Evolutionary conservation across 2,888 invertebrate genomes (phyloP).

Genomic region (Onthophagus sagittarius): DNA sequence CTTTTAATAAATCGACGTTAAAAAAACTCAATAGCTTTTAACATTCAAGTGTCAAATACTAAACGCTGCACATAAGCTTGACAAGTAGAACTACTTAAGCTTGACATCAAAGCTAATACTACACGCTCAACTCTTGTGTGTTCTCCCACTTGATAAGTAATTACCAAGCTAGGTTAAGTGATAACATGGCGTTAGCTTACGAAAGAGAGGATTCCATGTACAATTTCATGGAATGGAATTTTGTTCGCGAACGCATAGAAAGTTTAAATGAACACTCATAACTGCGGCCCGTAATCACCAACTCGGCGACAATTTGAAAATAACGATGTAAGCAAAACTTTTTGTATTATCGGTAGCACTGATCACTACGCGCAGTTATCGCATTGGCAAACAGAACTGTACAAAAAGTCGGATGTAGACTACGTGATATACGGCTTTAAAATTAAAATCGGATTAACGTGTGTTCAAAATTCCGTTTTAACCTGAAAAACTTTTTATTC

Average conservation of each 20-base stretch:
- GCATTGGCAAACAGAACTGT: neutral
- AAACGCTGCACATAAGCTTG: neutral
- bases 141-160: neutral
- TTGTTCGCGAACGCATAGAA: neutral
- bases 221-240: neutral
- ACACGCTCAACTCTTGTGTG: neutral
- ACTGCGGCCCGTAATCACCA: neutral
- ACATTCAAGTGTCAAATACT: neutral
- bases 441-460: neutral
- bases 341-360: neutral
- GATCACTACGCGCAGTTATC: neutral
- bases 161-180: neutral
- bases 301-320: neutral
- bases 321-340: neutral
- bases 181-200: neutral
- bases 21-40: neutral
- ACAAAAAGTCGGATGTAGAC: neutral
- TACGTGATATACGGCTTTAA: neutral
- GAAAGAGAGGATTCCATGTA: neutral
- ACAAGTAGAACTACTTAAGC: neutral
- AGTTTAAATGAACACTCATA: neutral
- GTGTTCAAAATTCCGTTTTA: neutral
- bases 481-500: neutral
- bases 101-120: neutral
- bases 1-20: neutral